Evolutionary conservation across 92 coral and sea anemone genomes (phyloP).

Genomic region (Paramuricea clavata): DNA sequence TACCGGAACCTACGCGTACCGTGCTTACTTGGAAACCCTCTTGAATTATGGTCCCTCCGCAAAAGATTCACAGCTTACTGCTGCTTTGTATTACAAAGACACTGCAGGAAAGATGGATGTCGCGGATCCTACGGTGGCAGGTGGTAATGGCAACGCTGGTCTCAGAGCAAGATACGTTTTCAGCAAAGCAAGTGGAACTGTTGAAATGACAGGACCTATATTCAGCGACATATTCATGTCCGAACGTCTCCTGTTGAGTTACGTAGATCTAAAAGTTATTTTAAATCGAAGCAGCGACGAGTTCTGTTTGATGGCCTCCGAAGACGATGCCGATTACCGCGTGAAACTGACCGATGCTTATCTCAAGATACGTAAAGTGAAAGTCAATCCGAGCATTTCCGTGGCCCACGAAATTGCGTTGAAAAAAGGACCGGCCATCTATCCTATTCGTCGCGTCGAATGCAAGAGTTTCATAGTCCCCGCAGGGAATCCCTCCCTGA

Average conservation of each 20-base stretch:
- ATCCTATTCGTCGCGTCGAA: constrained; percentile 14
- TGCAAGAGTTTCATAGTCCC: neutral
- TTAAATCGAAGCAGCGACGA: constrained; percentile 16
- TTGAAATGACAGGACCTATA: constrained; percentile 41
- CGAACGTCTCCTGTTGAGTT: constrained; percentile 16
- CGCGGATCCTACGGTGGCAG: constrained; percentile 12
- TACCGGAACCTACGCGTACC: neutral
- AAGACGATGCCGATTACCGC: constrained; percentile 12
- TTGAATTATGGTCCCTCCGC: constrained; percentile 24
- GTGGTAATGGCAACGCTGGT: neutral
- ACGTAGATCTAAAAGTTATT: constrained; percentile 20
- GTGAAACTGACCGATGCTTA: constrained; percentile 9
- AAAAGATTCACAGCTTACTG: neutral
- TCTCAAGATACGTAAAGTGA: constrained; percentile 6
- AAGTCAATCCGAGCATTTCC: neutral
- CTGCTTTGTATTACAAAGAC: neutral
- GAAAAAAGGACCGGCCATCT: constrained; percentile 23
- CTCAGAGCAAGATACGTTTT: neutral
- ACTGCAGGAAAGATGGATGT: constrained; percentile 4
- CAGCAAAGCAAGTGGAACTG: constrained; percentile 10
- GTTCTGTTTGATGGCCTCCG: constrained; percentile 33
- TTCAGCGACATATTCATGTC: constrained; percentile 24
- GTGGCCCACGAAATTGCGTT: constrained; percentile 27
- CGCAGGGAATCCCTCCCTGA: constrained; percentile 12
- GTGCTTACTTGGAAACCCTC: neutral